phyloP scores from a whole-genome alignment of 2,888 invertebrate genomes.

The Mayetiola destructor region DNA sequence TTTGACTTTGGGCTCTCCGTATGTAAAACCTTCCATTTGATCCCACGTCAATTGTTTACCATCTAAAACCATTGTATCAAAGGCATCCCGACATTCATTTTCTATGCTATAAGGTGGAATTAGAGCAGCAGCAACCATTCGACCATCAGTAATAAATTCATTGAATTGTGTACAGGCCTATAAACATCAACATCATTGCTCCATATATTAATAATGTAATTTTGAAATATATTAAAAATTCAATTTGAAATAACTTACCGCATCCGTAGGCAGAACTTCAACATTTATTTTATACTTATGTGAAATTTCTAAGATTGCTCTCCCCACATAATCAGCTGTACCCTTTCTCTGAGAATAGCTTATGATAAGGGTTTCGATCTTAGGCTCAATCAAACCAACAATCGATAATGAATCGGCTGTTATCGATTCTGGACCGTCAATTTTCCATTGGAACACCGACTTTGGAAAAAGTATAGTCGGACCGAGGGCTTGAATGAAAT shows the following conservation, averaged over 20 bases:
- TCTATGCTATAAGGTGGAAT: slow-evolving; percentile 47
- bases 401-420: slow-evolving; percentile 60
- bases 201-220: too few relatives aligned
- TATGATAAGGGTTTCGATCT: slow-evolving; percentile 60
- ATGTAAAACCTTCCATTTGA: not conserved
- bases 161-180: slow-evolving; percentile 79
- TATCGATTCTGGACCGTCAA: slow-evolving; percentile 48
- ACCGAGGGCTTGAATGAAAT: slow-evolving; percentile 61
- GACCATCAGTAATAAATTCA: slow-evolving; percentile 70
- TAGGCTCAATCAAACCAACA: slow-evolving; percentile 70
- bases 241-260: slow-evolving; percentile 30
- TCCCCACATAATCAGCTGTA: slow-evolving; percentile 43
- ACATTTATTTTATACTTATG: slow-evolving; percentile 47
- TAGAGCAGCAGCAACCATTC: slow-evolving; percentile 50
- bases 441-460: slow-evolving; percentile 72
- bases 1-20: too few relatives aligned
- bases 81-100: slow-evolving; percentile 45
- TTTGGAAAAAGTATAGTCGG: slow-evolving; percentile 74
- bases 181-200: too few relatives aligned
- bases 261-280: slow-evolving; percentile 68
- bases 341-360: too few relatives aligned
- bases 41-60: not conserved
- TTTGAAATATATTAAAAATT: not conserved
- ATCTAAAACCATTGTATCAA: slow-evolving; percentile 28
- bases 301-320: slow-evolving; percentile 35